Conservation (phyloP, 1,140 invertebrate genomes). For the Zaprionus camerounensis region DNA sequence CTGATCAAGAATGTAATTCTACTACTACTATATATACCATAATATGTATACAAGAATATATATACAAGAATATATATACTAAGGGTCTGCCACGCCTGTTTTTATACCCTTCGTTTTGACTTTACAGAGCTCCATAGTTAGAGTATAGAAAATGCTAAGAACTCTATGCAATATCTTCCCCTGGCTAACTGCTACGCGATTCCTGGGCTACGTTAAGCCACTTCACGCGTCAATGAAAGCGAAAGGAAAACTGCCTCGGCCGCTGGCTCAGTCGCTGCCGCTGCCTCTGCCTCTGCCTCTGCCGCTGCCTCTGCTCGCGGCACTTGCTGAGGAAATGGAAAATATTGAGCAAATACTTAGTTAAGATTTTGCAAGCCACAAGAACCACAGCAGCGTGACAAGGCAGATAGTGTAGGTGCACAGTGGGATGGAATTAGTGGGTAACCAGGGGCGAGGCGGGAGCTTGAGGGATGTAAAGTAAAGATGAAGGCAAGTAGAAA, state of each 20-base stretch:
- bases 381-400: conserved; percentile 75
- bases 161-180: conserved; percentile 7
- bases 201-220: conserved; percentile 69
- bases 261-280: conserved; percentile 3
- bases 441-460: background rate
- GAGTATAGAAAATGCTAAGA: conserved; percentile 6
- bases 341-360: conserved; percentile 74
- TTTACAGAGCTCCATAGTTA: background rate
- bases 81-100: too few species aligned
- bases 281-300: background rate
- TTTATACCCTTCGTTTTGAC: too few species aligned
- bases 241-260: conserved; percentile 72
- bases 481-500: background rate
- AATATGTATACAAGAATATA: too few species aligned
- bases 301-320: conserved; percentile 33
- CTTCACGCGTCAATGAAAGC: conserved; percentile 84
- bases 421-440: background rate
- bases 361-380: conserved; percentile 67
- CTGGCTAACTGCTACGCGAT: conserved; percentile 46
- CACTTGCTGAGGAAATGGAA: conserved; percentile 75
- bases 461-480: background rate
- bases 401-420: conserved; percentile 24
- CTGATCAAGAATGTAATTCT: too few species aligned
- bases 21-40: too few species aligned
- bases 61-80: too few species aligned